These are phyloP conservation scores for Sebastes reedi DNA, from an alignment of 2,797 vertebrate genomes.

Conservation along the genomic window DNA sequence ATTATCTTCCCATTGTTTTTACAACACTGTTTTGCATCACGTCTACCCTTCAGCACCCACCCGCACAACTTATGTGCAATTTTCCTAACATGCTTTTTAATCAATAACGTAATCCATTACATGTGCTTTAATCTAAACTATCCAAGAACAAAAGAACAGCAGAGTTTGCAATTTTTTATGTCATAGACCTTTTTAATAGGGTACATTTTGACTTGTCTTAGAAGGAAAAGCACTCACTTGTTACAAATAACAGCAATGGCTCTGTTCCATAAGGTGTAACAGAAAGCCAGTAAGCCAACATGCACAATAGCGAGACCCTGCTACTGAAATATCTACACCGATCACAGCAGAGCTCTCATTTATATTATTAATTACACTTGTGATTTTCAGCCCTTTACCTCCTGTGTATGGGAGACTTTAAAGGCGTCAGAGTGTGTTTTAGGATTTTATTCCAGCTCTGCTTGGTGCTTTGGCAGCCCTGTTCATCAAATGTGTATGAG, in stretches of 20 bases:
- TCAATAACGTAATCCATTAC: too few relatives aligned
- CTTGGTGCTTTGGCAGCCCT: constrained; percentile 1
- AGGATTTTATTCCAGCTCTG: constrained; percentile 3
- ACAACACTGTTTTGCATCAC: neutral
- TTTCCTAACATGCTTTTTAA: too few relatives aligned
- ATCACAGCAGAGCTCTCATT: neutral
- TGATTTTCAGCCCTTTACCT: neutral
- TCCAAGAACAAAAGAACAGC: neutral
- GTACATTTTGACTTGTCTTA: neutral
- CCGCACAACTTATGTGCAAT: too few relatives aligned
- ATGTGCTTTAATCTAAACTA: neutral
- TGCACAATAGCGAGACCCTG: neutral
- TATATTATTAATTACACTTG: neutral
- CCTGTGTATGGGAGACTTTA: neutral
- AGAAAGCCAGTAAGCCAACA: neutral
- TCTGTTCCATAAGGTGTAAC: neutral
- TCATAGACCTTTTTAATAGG: neutral
- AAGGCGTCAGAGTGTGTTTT: constrained; percentile 20
- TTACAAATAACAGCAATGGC: neutral
- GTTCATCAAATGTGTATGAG: constrained; percentile 38
- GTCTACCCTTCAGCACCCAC: neutral
- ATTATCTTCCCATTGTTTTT: neutral
- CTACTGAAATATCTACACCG: neutral
- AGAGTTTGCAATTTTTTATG: neutral
- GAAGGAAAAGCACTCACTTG: neutral